Base-by-base conservation (phyloP, 2,888 invertebrate species). In the Leptinotarsa rubiginosa region DNA sequence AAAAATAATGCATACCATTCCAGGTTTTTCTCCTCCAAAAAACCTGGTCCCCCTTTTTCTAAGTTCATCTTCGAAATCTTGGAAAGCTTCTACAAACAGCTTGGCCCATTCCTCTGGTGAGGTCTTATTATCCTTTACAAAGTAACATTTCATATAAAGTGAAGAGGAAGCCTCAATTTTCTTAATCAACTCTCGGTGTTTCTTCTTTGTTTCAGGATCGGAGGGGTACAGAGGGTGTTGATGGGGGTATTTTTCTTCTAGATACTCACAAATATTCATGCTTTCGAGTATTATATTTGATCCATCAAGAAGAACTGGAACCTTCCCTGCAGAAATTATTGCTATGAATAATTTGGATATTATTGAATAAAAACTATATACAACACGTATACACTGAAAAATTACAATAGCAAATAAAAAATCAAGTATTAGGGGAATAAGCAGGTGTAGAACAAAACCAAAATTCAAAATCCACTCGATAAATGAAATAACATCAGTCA, bases 201-300 rank as follows among this genome's bases (percentile, higher is more conserved):
- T 78, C 68, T 82, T 76, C 65, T 86, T 84, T 47, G 77, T 81
- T 18, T 84, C 84, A 0, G 89, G 88, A 75, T 89, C 89, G 2
- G 86, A 81, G 0, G 90, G 88, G 75, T 88, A 89, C 1, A 91
- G 84, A n/a, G 88, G 86, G 65, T 88, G 87, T 25, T 31, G 31
- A 31, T 89, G 84, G 0, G 90, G 89, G 81, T 90, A 91, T 52
- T 89, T 87, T 74, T 91, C 89, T 77, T 92, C 90, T 66, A 92
- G 84, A 81, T 89, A 91, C 75, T 91, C 89, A 47, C 89, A 87
- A 77, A 91, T 90, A 15, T 88, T 87, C 16, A 88, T 82, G 66
- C 91, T 91, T 81, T 92, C 91, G 31, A 88, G 87, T 2, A 92
- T 78, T 2, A 90, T 82, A 79, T 88, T 86, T n/a, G 86, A 86